A percentile compares a stretch with the other conserved stretches of the same genome.
These are phyloP conservation scores for Ricordea florida DNA, from an alignment of 92 coral and sea anemone species.

Conservation along the genomic window DNA sequence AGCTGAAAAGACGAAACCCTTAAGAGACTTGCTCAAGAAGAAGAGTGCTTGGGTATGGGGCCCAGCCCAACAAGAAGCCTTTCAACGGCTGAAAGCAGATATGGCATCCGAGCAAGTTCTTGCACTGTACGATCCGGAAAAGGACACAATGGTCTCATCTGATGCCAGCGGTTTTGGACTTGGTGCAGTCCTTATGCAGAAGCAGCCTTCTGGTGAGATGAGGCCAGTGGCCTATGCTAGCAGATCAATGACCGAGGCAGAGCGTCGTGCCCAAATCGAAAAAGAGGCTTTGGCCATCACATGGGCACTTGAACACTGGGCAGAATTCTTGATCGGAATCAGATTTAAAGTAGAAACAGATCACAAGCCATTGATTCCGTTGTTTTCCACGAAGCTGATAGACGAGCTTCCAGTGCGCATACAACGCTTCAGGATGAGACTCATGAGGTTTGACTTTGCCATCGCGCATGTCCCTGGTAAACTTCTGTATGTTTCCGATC, in stretches of 20 bases:
- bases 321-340: constrained; percentile 40
- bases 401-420: constrained; percentile 52
- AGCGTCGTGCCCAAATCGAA: constrained; percentile 65
- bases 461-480: constrained; percentile 62
- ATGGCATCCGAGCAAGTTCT: constrained; percentile 44
- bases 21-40: constrained; percentile 50
- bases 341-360: constrained; percentile 46
- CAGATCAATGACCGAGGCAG: constrained; percentile 58
- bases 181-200: constrained; percentile 63
- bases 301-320: constrained; percentile 58
- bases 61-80: constrained; percentile 37
- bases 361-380: constrained; percentile 54
- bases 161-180: constrained; percentile 52
- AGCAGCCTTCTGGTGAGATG: constrained; percentile 27
- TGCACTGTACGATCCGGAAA: constrained; percentile 39
- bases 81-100: constrained; percentile 24
- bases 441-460: constrained; percentile 36
- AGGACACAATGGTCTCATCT: constrained; percentile 41
- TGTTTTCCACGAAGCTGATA: constrained; percentile 61
- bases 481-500: constrained; percentile 37
- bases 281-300: constrained; percentile 59
- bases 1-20: constrained; percentile 44
- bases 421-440: constrained; percentile 40
- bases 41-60: constrained; percentile 50
- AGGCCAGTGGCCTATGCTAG: constrained; percentile 61